Evolutionary conservation across 2,113 vertebrate species (phyloP), one percentile per base, ranked within the genome.

Genomic region (Nyctibius bracteatus): DNA sequence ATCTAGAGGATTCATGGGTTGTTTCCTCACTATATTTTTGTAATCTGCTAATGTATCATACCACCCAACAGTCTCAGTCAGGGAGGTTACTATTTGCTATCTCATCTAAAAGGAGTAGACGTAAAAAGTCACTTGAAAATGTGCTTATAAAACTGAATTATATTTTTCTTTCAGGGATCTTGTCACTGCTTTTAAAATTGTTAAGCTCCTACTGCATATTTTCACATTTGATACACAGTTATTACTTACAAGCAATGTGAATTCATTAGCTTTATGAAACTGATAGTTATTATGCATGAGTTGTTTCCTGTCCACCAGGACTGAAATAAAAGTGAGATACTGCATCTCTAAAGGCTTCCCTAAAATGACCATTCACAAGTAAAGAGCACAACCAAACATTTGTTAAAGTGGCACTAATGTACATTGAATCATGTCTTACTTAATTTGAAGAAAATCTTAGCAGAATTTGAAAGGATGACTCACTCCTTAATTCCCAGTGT

Each of bases 131-230:
- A 91, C 58, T 90, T 88, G 21, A 96, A 98, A 98, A 92, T 71
- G 82, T 61, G 72, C 47, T 96, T 95, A 95, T 87, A 94, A 97
- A 97, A 97, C 66, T 63, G 18, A 97, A 95, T 96, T 96, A 41
- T 87, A 78, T 93, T 96, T 97, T 51, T 92, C 74, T 97, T 92
- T 59, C 49, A 87, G 79, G 30, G 59, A 61, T 66, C 65, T 88
- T 73, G 61, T 92, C 80, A 92, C 28, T 72, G n/a, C 9, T 96
- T 97, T 94, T 94, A 87, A 97, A 97, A 88, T 47, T 92, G 55
- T 91, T 97, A 96, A 95, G 97, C 57, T 95, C 67, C 62, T 94
- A 77, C 44, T 86, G 80, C 74, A 86, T 86, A 54, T 97, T 95
- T 88, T 93, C 81, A 74, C 72, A 94, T 95, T 92, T 94, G 52